Percentiles rank a stretch among this genome's conserved stretches.
These are phyloP conservation scores for Grammomys surdaster DNA, from an alignment of 2,113 vertebrate genomes.

Conservation along the genomic window DNA sequence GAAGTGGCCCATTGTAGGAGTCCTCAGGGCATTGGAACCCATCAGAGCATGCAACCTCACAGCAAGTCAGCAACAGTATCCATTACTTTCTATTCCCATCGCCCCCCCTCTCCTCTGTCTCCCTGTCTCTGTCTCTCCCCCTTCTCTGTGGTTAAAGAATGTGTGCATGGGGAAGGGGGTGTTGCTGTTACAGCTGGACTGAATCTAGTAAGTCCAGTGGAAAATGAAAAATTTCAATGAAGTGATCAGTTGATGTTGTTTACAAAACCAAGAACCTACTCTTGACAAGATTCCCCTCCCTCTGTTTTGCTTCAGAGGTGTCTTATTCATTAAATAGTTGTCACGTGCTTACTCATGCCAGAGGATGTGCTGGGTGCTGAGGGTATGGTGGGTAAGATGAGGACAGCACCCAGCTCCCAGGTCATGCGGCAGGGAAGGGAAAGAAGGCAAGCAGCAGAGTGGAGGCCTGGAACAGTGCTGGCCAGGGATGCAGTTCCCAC, in stretches of 20 bases:
- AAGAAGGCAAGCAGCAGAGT: no score
- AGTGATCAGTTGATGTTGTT: not conserved
- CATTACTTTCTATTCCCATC: not conserved
- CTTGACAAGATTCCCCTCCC: not conserved
- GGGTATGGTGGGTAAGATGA: not conserved
- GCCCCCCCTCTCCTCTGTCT: not conserved
- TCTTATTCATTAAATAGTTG: not conserved
- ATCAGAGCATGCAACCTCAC: not conserved
- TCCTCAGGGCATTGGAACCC: not conserved
- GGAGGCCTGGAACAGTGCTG: no score
- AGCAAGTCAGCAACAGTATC: no score
- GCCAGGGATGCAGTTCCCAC: no score
- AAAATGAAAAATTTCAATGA: not conserved
- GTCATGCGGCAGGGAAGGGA: no score
- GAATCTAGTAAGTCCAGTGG: not conserved
- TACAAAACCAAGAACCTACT: not conserved
- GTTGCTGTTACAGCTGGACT: not conserved
- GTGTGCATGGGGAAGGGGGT: accelerated
- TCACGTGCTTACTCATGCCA: not conserved
- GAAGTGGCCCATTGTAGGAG: not conserved
- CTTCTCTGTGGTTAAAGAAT: not conserved
- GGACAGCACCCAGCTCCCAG: not conserved
- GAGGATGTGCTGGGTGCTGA: not conserved
- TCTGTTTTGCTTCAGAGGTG: not conserved
- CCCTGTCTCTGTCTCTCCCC: not conserved